These are phyloP conservation scores for Rhea americana DNA, from an alignment of 2,113 vertebrate genomes.

Conservation along the genomic window DNA sequence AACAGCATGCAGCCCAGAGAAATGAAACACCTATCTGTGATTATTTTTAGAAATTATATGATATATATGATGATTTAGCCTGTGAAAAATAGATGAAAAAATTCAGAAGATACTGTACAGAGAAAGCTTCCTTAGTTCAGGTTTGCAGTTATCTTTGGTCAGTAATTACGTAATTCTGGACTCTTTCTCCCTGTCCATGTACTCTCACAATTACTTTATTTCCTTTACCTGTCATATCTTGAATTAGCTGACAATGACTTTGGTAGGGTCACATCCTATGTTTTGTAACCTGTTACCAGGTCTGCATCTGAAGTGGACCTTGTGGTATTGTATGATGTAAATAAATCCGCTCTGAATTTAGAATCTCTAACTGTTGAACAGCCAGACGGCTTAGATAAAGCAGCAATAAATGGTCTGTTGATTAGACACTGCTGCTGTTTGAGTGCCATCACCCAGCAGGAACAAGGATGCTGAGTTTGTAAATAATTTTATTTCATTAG, in stretches of 20 bases:
- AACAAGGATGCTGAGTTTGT: rapidly evolving
- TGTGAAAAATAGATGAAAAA: slow-evolving; percentile 1
- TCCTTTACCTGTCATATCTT: neutral
- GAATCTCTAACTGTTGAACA: neutral
- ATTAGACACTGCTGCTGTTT: neutral
- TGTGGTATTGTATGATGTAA: neutral
- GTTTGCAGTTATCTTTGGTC: neutral
- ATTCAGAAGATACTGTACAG: neutral
- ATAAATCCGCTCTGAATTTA: neutral
- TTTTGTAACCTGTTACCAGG: neutral
- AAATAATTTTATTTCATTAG: neutral
- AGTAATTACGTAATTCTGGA: neutral
- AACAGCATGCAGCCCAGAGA: neutral
- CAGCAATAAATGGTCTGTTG: neutral
- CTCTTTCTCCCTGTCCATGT: neutral
- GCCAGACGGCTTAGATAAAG: neutral
- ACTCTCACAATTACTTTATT: neutral
- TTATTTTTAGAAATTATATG: neutral
- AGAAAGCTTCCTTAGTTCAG: neutral
- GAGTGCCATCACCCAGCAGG: neutral
- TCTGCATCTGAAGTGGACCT: neutral
- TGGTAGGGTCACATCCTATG: neutral
- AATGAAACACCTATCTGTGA: neutral
- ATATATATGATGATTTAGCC: neutral
- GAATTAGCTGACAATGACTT: neutral